A percentile compares a stretch with the other conserved stretches of the same genome.
These are phyloP conservation scores for Clepsis dumicolana DNA, from an alignment of 2,888 invertebrate species.

Conservation along the genomic window DNA sequence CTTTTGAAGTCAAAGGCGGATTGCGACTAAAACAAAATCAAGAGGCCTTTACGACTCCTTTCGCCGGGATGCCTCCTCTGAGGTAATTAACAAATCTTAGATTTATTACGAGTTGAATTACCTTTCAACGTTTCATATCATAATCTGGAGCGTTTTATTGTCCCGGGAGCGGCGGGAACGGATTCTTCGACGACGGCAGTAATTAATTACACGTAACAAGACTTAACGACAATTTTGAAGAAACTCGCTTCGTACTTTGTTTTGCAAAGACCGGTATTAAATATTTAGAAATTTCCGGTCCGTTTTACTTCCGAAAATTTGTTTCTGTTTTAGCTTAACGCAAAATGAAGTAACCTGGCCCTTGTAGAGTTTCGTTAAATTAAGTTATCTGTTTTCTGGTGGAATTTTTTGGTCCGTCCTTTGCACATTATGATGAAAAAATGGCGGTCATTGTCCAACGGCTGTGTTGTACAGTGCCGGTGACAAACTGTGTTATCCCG, in stretches of 20 bases:
- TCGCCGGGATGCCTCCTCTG: slow-evolving; percentile 53
- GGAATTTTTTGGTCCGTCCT: slow-evolving; percentile 38
- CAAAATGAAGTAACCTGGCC: slow-evolving; percentile 17
- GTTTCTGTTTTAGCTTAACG: slow-evolving; percentile 57
- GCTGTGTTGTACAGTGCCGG: slow-evolving; percentile 55
- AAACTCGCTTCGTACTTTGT: slow-evolving; percentile 59
- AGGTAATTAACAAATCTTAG: slow-evolving; percentile 78
- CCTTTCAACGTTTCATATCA: slow-evolving; percentile 81
- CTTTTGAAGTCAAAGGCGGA: slow-evolving; percentile 69
- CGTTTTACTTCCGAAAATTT: slow-evolving; percentile 50
- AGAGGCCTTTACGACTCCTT: slow-evolving; percentile 67
- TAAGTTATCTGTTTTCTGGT: background rate
- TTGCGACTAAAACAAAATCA: slow-evolving; percentile 67
- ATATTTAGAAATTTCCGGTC: slow-evolving; percentile 15
- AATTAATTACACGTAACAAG: slow-evolving; percentile 76
- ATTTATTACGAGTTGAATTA: slow-evolving; percentile 79
- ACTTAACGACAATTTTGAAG: slow-evolving; percentile 65
- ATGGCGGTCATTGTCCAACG: slow-evolving; percentile 65
- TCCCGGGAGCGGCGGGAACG: slow-evolving; percentile 54
- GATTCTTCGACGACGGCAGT: slow-evolving; percentile 56
- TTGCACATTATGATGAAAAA: slow-evolving; percentile 59
- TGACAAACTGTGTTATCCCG: slow-evolving; percentile 75
- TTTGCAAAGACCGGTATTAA: slow-evolving; percentile 61
- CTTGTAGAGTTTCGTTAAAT: slow-evolving; percentile 23
- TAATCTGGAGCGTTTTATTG: slow-evolving; percentile 79